phyloP scores from a whole-genome alignment of 2,113 vertebrate species.

The Erythrolamprus reginae region DNA sequence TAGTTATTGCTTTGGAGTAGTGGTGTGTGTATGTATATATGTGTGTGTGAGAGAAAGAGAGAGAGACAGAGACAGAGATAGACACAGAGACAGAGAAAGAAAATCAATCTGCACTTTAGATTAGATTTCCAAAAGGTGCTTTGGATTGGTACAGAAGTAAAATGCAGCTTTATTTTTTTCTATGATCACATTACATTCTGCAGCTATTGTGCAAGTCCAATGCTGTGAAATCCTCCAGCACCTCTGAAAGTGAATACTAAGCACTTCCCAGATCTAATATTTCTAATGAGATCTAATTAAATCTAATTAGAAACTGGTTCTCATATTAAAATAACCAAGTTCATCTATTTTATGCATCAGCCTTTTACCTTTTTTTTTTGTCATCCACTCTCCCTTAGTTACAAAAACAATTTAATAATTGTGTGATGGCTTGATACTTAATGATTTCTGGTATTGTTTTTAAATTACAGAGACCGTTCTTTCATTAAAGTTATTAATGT shows the following conservation, averaged over 20 bases:
- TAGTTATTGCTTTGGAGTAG: neutral
- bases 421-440: neutral
- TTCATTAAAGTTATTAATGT: slow-evolving; percentile 98
- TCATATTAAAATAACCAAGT: neutral
- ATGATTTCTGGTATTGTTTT: slow-evolving; percentile 32
- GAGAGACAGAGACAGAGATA: no score
- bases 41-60: no score
- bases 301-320: neutral
- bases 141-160: neutral
- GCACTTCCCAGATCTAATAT: neutral
- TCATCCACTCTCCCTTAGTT: neutral
- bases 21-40: neutral
- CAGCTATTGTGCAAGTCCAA: neutral
- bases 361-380: neutral
- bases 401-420: neutral
- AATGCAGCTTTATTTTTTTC: neutral
- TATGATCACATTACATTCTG: neutral
- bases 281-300: no score
- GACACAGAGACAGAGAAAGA: no score
- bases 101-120: neutral
- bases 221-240: neutral
- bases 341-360: neutral
- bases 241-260: neutral
- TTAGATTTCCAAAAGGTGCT: neutral
- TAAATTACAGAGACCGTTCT: slow-evolving; percentile 79